phyloP scores from a whole-genome alignment of 1,140 invertebrate genomes.

The Zaprionus nigranus region DNA sequence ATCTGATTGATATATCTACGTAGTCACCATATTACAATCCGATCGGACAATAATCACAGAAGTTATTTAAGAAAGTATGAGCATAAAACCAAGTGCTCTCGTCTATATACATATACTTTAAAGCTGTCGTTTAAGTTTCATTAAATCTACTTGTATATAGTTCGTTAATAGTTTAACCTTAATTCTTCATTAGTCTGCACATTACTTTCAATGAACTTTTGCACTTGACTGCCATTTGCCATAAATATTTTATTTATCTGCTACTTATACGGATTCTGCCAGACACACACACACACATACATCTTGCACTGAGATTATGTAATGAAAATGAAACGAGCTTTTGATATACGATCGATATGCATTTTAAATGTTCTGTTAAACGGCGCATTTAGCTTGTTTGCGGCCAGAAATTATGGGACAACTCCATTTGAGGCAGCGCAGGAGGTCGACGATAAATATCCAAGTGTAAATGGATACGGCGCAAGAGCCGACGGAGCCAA shows the following conservation, averaged over 20 bases:
- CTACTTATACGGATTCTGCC: conserved; percentile 2
- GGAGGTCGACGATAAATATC: conserved; percentile 64
- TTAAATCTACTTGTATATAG: background rate
- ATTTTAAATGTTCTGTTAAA: conserved; percentile 76
- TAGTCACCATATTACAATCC: too few relatives aligned
- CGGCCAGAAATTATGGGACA: conserved; percentile 59
- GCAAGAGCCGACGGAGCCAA: conserved; percentile 36
- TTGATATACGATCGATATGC: conserved; percentile 60
- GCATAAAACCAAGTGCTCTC: too few relatives aligned
- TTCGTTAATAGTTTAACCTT: background rate
- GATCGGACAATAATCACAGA: too few relatives aligned
- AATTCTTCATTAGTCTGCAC: background rate
- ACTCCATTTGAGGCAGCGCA: conserved; percentile 46
- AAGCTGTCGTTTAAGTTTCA: too few relatives aligned
- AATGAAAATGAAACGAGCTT: conserved; percentile 59
- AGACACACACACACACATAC: background rate
- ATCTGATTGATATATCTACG: too few relatives aligned
- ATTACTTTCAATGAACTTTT: background rate
- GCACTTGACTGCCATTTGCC: background rate
- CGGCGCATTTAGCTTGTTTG: conserved; percentile 65
- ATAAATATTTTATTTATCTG: conserved; percentile 3
- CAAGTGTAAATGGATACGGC: conserved; percentile 75
- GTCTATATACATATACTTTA: too few relatives aligned
- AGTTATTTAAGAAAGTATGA: too few relatives aligned
- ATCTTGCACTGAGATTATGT: conserved; percentile 36